Evolutionary conservation across 2,888 invertebrate species (phyloP).

Genomic region (Silvanus unidentatus): DNA sequence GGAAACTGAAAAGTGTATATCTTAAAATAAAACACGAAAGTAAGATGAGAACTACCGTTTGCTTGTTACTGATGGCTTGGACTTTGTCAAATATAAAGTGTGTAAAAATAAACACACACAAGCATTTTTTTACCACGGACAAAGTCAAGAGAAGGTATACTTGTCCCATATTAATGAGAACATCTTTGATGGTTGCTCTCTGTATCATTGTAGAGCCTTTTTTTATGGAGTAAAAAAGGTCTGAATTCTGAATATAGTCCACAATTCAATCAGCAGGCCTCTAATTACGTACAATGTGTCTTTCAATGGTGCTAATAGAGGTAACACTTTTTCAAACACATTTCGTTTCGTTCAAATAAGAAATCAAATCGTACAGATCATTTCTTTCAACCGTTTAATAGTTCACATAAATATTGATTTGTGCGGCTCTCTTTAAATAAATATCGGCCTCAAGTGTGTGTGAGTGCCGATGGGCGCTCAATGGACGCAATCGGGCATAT

Average conservation of each 20-base stretch:
- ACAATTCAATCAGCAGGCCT: conserved; percentile 1
- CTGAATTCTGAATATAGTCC: not conserved
- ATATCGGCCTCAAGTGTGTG: conserved; percentile 15
- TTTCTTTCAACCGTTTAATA: conserved; percentile 18
- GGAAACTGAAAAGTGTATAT: conserved; percentile 13
- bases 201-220: no score
- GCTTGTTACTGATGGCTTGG: not conserved
- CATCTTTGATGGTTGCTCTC: no score
- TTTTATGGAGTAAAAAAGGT: no score
- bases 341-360: not conserved
- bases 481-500: conserved; percentile 25
- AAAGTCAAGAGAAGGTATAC: no score
- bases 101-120: conserved; percentile 1
- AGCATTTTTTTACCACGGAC: no score
- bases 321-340: not conserved
- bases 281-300: conserved; percentile 3
- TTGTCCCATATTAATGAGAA: no score
- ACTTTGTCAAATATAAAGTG: conserved; percentile 3
- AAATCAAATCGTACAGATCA: conserved; percentile 4
- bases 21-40: conserved; percentile 19
- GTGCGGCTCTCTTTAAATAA: conserved; percentile 20
- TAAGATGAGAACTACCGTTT: conserved; percentile 1
- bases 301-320: conserved; percentile 3
- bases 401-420: conserved; percentile 17
- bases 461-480: conserved; percentile 20